Conservation (phyloP, 2,888 invertebrate species). For the Drosophila pegasa region DNA sequence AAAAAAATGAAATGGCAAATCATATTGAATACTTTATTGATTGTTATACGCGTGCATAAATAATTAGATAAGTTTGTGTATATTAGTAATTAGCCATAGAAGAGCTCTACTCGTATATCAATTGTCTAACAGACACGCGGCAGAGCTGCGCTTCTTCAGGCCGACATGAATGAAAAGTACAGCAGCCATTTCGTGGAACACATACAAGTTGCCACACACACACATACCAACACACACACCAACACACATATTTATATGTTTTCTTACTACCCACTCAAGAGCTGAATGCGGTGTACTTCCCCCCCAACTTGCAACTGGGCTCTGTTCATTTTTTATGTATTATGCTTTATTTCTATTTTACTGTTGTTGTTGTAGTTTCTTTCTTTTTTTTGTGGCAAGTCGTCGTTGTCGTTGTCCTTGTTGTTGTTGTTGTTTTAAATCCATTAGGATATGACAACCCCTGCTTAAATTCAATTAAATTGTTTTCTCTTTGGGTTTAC, state of each 20-base stretch:
- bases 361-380: slow-evolving; percentile 29
- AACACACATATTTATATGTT: not conserved
- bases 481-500: slow-evolving; percentile 79
- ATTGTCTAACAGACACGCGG: slow-evolving; percentile 6
- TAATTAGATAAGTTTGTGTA: not conserved
- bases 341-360: slow-evolving; percentile 62
- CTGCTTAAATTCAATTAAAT: slow-evolving; percentile 80
- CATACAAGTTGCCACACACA: slow-evolving; percentile 30
- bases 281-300: slow-evolving; percentile 18
- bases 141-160: slow-evolving; percentile 7
- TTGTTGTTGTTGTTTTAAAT: slow-evolving; percentile 73
- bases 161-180: slow-evolving; percentile 32
- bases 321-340: slow-evolving; percentile 53
- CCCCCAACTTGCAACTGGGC: slow-evolving; percentile 18
- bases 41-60: too few species aligned
- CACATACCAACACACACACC: not conserved
- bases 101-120: not conserved
- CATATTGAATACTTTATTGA: not conserved
- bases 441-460: slow-evolving; percentile 81
- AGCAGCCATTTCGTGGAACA: slow-evolving; percentile 46
- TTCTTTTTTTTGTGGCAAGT: slow-evolving; percentile 38
- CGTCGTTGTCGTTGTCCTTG: slow-evolving; percentile 18
- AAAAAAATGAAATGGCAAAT: not conserved
- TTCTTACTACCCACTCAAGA: slow-evolving; percentile 3
- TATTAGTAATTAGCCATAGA: slow-evolving; percentile 31